These are phyloP conservation scores for Telmatochromis sp. DNA, from an alignment of 2,113 vertebrate genomes.

Conservation along the genomic window DNA sequence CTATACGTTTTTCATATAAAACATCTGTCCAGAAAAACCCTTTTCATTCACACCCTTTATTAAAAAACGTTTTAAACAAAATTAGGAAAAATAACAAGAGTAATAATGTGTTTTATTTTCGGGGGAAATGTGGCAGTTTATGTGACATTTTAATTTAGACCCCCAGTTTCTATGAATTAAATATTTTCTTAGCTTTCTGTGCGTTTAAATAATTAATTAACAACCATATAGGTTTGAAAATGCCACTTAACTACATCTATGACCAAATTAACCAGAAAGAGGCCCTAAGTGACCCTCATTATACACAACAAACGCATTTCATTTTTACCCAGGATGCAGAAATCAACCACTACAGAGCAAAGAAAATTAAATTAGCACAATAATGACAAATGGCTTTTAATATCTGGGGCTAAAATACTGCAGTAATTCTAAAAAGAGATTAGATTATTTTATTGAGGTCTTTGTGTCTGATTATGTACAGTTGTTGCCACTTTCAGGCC, in stretches of 20 bases:
- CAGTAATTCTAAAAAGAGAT: not conserved
- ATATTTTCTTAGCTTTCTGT: not conserved
- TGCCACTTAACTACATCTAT: not conserved
- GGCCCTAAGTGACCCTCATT: not conserved
- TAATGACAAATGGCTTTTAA: not conserved
- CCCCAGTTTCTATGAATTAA: not conserved
- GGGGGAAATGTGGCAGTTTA: not conserved
- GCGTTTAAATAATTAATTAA: not conserved
- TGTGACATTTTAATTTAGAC: not conserved
- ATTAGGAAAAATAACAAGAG: not conserved
- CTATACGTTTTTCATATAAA: not conserved
- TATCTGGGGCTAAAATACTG: not conserved
- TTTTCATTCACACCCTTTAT: not conserved
- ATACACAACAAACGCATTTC: not conserved
- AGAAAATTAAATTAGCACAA: not conserved
- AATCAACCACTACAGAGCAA: not conserved
- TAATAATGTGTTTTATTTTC: not conserved
- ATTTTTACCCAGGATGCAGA: not conserved
- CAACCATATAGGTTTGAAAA: not conserved
- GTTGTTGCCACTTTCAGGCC: not conserved
- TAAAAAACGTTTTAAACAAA: not conserved
- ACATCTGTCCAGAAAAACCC: not conserved
- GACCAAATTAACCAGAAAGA: not conserved
- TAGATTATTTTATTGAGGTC: fast-evolving
- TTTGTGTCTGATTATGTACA: not conserved